phyloP scores from a whole-genome alignment of 2,888 invertebrate genomes.

The Eupithecia pulchellata region DNA sequence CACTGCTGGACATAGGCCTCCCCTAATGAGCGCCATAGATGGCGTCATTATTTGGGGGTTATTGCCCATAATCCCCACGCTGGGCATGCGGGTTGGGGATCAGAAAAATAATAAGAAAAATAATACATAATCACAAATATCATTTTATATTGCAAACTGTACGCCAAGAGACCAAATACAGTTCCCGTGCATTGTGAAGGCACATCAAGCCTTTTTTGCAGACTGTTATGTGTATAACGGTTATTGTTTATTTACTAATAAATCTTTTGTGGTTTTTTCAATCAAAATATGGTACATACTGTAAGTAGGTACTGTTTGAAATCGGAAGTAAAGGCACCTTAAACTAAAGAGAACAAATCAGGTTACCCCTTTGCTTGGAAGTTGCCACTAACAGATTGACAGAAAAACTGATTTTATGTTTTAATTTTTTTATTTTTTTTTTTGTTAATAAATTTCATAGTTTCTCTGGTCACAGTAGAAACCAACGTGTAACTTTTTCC shows the following conservation, averaged over 20 bases:
- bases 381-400: neutral
- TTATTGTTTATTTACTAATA: too few species aligned
- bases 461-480: neutral
- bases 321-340: neutral
- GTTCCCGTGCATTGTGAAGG: neutral
- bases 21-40: too few species aligned
- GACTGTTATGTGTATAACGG: too few species aligned
- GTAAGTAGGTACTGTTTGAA: neutral
- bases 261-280: too few species aligned
- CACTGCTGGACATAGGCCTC: too few species aligned
- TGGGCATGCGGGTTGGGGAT: too few species aligned
- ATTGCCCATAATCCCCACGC: too few species aligned
- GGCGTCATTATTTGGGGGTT: too few species aligned
- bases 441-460: neutral
- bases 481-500: constrained; percentile 19
- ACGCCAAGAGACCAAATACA: constrained; percentile 20
- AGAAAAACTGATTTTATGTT: neutral
- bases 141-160: constrained; percentile 8
- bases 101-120: too few species aligned
- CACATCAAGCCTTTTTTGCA: neutral
- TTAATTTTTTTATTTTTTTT: neutral
- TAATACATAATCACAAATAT: constrained; percentile 13
- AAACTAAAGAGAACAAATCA: neutral
- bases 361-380: too few species aligned
- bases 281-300: neutral